Evolutionary conservation across 2,797 vertebrate species (phyloP).

Genomic region (Esox lucius): DNA sequence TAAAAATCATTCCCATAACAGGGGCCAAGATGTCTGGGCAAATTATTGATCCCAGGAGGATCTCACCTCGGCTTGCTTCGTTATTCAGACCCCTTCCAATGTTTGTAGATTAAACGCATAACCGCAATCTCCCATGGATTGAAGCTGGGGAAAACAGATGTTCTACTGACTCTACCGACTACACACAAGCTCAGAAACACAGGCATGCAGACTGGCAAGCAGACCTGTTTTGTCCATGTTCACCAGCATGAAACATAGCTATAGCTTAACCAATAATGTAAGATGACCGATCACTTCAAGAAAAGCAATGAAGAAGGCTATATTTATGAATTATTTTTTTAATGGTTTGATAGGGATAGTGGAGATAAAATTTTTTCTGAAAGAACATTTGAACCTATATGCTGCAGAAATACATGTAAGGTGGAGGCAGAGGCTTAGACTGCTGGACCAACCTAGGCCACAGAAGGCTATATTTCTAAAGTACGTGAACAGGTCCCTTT

Average conservation of each 20-base stretch:
- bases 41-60: conserved; percentile 34
- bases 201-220: background rate
- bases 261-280: background rate
- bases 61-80: conserved; percentile 17
- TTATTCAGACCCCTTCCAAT: conserved; percentile 30
- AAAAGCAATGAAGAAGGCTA: background rate
- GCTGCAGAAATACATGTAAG: no score
- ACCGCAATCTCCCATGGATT: conserved; percentile 41
- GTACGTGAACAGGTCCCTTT: background rate
- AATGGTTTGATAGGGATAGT: no score
- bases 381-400: no score
- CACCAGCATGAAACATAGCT: background rate
- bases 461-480: background rate
- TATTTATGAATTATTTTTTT: no score
- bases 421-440: no score
- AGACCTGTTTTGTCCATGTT: no score
- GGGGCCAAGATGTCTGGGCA: background rate
- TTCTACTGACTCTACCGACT: conserved; percentile 35
- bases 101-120: conserved; percentile 39
- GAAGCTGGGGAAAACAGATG: conserved; percentile 55
- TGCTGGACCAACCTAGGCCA: no score
- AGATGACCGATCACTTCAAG: background rate
- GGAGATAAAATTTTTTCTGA: no score
- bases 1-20: background rate
- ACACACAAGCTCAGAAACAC: conserved; percentile 4